Evolutionary conservation across 2,888 invertebrate genomes (phyloP).

Genomic region (Eumerus sabulonum): DNA sequence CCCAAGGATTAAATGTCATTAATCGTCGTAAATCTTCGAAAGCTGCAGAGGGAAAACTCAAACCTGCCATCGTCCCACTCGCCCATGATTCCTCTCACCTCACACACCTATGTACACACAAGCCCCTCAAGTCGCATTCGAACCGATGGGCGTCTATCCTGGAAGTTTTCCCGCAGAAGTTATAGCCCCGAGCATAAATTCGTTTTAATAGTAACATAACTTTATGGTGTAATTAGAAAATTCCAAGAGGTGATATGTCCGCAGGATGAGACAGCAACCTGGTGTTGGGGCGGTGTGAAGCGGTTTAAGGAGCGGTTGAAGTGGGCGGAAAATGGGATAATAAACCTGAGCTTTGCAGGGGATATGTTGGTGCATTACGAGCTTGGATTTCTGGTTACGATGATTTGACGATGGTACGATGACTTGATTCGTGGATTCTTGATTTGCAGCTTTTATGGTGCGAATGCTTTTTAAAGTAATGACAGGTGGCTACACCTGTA

Average conservation of each 20-base stretch:
- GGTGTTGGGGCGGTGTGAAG: neutral
- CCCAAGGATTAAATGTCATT: conserved; percentile 67
- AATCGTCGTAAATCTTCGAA: conserved; percentile 68
- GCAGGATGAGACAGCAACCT: conserved; percentile 6
- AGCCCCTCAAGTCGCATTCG: no score
- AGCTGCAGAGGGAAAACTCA: conserved; percentile 46
- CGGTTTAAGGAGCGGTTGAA: neutral
- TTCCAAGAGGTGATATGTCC: conserved; percentile 66
- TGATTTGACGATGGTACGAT: conserved; percentile 36
- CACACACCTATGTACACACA: no score
- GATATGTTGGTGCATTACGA: conserved; percentile 62
- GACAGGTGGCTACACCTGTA: no score
- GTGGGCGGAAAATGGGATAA: conserved; percentile 53
- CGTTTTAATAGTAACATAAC: conserved; percentile 69
- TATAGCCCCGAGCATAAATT: conserved; percentile 68
- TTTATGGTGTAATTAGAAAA: conserved; percentile 69
- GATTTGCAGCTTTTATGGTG: no score
- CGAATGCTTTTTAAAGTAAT: no score
- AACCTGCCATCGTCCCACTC: neutral
- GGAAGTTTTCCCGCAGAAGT: conserved; percentile 69
- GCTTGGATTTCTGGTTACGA: conserved; percentile 49
- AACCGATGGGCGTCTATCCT: conserved; percentile 16
- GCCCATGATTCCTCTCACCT: neutral
- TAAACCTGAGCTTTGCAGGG: conserved; percentile 54
- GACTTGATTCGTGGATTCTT: conserved; percentile 9